Evolutionary conservation across 2,797 vertebrate genomes (phyloP), one percentile per base, ranked within the genome.

Genomic region (Siniperca scherzeri): DNA sequence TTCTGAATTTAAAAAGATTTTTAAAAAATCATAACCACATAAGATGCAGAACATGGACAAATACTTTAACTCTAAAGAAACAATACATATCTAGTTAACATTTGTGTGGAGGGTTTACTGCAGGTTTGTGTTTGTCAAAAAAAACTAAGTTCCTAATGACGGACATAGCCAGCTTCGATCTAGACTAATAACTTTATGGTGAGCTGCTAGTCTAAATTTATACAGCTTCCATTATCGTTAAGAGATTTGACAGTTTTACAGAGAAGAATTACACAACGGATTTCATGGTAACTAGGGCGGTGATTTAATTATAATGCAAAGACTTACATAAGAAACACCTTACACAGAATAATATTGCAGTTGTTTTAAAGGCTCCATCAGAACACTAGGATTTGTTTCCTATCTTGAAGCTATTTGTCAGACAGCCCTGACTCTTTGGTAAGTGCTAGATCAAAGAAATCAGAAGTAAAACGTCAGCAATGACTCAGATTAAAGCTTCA

Each of bases 401-500:
- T 52, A 55, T 82, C 86, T 80, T 52, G 75, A 76, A 73, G 82
- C 84, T 77, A 50, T 82, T 82, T 84, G 76, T 88, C 79, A 85
- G 88, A 75, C 78, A 68, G 83, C 70, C 27, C 25, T 5, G 55
- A 70, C 70, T 89, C 69, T 82, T 77, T 65, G 59, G 68, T 48
- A 56, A 80, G 67, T 16, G 59, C 17, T 1, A 71, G 68, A 91
- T 93, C 85, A 91, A 90, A 92, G 82, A 80, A 78, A 88, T 80
- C 60, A 40, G 52, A 79, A 71, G 69, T 44, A 67, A 82, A 87
- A 72, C 33, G 70, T 88, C 81, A 89, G 85, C 86, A 87, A 10
- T 74, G 89, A 87, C 87, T 87, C 88, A 70, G 81, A 92, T 86
- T 83, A 81, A 87, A 71, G 87, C 81, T 85, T 79, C 27, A 56